Percentiles rank a stretch among this genome's conserved stretches.
Conservation (phyloP, 2,888 invertebrate genomes). For the Lymantria monacha region DNA sequence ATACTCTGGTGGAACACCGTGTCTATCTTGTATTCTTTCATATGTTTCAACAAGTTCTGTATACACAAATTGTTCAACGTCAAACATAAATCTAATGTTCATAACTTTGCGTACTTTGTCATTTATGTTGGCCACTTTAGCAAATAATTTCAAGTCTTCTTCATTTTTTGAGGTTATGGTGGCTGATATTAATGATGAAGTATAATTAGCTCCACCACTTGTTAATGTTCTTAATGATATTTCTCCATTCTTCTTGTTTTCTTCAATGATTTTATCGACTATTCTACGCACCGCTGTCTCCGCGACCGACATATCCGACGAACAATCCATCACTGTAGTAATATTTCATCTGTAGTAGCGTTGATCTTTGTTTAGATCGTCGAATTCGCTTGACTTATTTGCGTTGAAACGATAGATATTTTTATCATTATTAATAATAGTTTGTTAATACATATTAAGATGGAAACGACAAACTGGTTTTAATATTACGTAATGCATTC, state of each 20-base stretch:
- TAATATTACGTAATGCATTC: no score
- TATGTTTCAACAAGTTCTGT: slow-evolving; percentile 25
- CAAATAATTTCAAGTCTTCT: slow-evolving; percentile 41
- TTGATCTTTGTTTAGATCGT: no score
- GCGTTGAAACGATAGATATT: no score
- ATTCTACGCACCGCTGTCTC: slow-evolving; percentile 35
- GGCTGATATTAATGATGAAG: slow-evolving; percentile 41
- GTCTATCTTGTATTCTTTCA: slow-evolving; percentile 34
- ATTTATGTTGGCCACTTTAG: slow-evolving; percentile 46
- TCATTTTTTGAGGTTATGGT: slow-evolving; percentile 25
- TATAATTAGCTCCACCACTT: slow-evolving; percentile 52
- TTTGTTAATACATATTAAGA: no score
- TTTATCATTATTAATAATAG: no score
- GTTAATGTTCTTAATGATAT: slow-evolving; percentile 33
- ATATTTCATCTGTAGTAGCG: no score
- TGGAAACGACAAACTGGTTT: no score
- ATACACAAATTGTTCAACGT: slow-evolving; percentile 41
- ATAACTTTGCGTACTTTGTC: slow-evolving; percentile 31
- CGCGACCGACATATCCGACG: slow-evolving; percentile 40
- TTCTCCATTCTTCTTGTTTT: slow-evolving; percentile 23
- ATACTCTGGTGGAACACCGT: slow-evolving; percentile 31
- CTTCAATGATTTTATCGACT: slow-evolving; percentile 35
- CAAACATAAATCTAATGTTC: slow-evolving; percentile 31
- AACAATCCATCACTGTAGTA: slow-evolving; percentile 23
- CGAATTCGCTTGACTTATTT: no score